Evolutionary conservation across 2,113 vertebrate genomes (phyloP).

Genomic region (Alosa alosa): DNA sequence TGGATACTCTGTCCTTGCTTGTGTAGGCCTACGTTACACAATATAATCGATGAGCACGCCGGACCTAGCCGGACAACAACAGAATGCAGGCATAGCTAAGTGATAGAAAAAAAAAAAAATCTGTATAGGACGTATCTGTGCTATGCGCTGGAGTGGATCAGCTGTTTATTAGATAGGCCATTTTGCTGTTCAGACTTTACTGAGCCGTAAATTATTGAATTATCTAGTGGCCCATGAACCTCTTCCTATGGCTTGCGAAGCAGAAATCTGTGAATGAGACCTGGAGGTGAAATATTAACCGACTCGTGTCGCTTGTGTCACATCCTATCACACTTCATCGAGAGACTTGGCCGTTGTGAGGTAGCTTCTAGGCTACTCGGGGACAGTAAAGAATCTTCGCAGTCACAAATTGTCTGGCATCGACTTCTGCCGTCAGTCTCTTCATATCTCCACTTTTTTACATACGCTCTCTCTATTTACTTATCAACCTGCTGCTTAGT

Average conservation of each 20-base stretch:
- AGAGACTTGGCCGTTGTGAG: not conserved
- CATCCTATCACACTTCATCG: not conserved
- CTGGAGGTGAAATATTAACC: slow-evolving; percentile 7
- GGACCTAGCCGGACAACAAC: not conserved
- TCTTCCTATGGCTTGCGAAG: not conserved
- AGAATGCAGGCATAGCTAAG: not conserved
- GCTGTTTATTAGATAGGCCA: slow-evolving; percentile 1
- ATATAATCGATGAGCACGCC: not conserved
- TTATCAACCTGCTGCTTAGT: not conserved
- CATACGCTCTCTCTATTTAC: not conserved
- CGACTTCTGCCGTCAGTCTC: not conserved
- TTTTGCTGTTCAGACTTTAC: not conserved
- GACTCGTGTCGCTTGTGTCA: not conserved
- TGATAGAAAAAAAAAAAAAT: not conserved
- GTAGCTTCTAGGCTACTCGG: not conserved
- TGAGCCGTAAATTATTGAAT: not conserved
- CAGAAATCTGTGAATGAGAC: not conserved
- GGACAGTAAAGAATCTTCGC: not conserved
- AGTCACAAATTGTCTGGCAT: not conserved
- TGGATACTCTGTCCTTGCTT: not conserved
- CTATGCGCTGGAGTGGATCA: not conserved
- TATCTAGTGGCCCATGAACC: not conserved
- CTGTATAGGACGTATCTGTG: not conserved
- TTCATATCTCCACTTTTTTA: not conserved
- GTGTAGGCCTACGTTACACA: not conserved